A percentile compares a stretch with the other conserved stretches of the same genome.
phyloP scores from a whole-genome alignment of 2,888 invertebrate genomes.

The Harpagoxenus sublaevis region DNA sequence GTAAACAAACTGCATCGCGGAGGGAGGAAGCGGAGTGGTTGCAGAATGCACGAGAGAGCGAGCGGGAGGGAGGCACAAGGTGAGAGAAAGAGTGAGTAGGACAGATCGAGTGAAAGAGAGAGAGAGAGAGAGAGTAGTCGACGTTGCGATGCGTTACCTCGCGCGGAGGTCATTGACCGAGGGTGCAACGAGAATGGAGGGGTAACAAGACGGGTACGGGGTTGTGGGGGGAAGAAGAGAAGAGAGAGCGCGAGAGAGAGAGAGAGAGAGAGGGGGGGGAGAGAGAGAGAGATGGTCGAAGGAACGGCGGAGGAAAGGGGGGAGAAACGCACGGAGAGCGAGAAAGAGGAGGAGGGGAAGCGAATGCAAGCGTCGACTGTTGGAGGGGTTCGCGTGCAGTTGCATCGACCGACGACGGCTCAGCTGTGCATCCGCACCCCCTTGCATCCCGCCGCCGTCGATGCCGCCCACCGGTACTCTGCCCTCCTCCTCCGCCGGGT shows the following conservation, averaged over 20 bases:
- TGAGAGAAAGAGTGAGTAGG: constrained; percentile 58
- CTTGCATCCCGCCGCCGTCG: constrained; percentile 55
- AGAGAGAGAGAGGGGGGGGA: constrained; percentile 57
- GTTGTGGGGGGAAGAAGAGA: constrained; percentile 61
- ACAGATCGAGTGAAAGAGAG: neutral
- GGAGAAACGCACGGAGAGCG: constrained; percentile 47
- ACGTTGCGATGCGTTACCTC: constrained; percentile 77
- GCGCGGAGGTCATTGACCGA: constrained; percentile 84
- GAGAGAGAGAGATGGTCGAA: constrained; percentile 49
- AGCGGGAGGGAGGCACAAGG: constrained; percentile 50
- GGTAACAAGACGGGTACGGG: constrained; percentile 67
- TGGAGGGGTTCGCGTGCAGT: constrained; percentile 81
- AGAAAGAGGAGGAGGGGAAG: constrained; percentile 55
- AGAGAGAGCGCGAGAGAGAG: constrained; percentile 59
- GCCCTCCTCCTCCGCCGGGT: constrained; percentile 4
- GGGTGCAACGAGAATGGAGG: constrained; percentile 76
- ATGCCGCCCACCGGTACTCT: constrained; percentile 45
- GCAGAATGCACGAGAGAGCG: constrained; percentile 40
- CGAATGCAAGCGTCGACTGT: constrained; percentile 57
- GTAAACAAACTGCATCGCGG: constrained; percentile 82
- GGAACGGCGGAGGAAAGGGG: constrained; percentile 49
- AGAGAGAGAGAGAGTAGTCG: constrained; percentile 43
- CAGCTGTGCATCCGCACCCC: constrained; percentile 81
- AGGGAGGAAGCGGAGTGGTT: constrained; percentile 59
- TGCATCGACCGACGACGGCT: constrained; percentile 82